Evolutionary conservation across 2,797 vertebrate genomes (phyloP).

Genomic region (Chelmon rostratus): DNA sequence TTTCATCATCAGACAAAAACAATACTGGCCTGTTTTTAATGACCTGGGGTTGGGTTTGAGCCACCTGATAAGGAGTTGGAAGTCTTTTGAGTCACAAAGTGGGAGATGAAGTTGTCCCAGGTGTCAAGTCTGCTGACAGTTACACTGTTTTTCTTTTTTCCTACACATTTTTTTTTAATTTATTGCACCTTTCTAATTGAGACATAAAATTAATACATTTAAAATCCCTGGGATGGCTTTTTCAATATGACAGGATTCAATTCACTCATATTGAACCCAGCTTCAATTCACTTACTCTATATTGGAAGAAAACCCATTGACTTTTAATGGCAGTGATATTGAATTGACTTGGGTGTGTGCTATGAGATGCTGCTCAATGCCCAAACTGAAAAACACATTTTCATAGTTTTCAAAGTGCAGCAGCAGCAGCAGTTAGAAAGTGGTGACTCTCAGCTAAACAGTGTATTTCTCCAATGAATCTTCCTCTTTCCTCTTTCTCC

Average conservation of each 20-base stretch:
- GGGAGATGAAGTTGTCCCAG: conserved; percentile 16
- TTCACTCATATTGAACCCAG: conserved; percentile 44
- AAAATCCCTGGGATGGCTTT: not conserved
- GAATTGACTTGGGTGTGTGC: conserved; percentile 27
- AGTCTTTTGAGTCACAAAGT: conserved; percentile 26
- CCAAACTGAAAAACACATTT: conserved; percentile 27
- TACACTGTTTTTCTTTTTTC: not conserved
- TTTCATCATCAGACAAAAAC: conserved; percentile 47
- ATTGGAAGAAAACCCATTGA: conserved; percentile 25
- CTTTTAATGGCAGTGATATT: conserved; percentile 40
- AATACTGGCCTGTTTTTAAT: conserved; percentile 49
- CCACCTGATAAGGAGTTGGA: conserved; percentile 10
- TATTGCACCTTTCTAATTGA: conserved; percentile 8
- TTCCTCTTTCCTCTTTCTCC: conserved; percentile 19
- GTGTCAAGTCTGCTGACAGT: not conserved
- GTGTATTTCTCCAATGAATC: not conserved
- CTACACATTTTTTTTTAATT: not conserved
- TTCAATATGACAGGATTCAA: conserved; percentile 39
- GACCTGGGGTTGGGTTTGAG: conserved; percentile 56
- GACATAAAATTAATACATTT: conserved; percentile 22
- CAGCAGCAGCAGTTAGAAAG: conserved; percentile 31
- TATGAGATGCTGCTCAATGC: conserved; percentile 9
- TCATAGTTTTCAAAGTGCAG: conserved; percentile 23
- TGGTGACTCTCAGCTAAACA: conserved; percentile 34
- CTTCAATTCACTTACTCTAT: conserved; percentile 39